phyloP scores from a whole-genome alignment of 2,888 invertebrate genomes.

The Dysmachus trigonus region DNA sequence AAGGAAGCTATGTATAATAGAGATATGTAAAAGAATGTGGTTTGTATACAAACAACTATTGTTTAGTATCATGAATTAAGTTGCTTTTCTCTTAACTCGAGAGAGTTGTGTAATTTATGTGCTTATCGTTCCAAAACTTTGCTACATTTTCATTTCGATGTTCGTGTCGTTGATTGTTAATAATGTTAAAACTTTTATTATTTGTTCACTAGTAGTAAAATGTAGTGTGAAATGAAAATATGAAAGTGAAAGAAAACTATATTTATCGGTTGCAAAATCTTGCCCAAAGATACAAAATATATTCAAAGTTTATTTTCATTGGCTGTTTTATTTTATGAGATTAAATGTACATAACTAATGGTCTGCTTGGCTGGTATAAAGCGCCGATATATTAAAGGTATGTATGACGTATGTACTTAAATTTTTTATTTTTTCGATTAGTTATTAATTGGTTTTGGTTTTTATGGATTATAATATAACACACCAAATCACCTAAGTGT shows the following conservation, averaged over 20 bases:
- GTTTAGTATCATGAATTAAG: not conserved
- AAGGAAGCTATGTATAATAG: not conserved
- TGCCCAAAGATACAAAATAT: constrained; percentile 39
- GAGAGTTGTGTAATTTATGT: not conserved
- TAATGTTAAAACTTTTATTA: constrained; percentile 41
- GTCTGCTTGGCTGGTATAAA: not conserved
- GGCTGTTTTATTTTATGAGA: not conserved
- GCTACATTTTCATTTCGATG: not conserved
- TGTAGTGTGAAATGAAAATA: constrained; percentile 24
- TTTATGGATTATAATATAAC: too few relatives aligned
- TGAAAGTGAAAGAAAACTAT: constrained; percentile 17
- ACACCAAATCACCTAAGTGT: too few relatives aligned
- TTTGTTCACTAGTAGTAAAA: constrained; percentile 36
- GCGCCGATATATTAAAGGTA: too few relatives aligned
- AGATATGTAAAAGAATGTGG: not conserved
- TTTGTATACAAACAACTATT: not conserved
- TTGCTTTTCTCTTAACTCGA: not conserved
- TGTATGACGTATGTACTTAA: too few relatives aligned
- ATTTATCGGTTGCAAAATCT: constrained; percentile 38
- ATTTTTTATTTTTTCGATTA: too few relatives aligned
- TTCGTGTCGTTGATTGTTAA: constrained; percentile 27
- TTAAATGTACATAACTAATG: not conserved
- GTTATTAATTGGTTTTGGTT: too few relatives aligned
- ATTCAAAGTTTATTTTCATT: not conserved
- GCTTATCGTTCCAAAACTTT: not conserved